These are phyloP conservation scores for Gorsachius magnificus DNA, from an alignment of 2,797 vertebrate species.

Conservation along the genomic window DNA sequence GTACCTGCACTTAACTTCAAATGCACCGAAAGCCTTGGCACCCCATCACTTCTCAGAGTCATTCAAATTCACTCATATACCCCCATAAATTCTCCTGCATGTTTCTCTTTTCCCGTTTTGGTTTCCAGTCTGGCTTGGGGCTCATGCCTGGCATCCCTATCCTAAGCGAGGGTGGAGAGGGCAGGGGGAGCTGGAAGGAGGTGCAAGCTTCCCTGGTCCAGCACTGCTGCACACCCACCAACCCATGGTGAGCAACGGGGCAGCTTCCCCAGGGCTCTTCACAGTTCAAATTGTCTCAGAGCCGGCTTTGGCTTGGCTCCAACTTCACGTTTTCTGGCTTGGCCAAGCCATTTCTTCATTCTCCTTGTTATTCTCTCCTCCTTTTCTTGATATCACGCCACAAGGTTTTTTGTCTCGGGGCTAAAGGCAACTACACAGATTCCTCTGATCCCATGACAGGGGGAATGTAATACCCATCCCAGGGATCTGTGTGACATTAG, in stretches of 20 bases:
- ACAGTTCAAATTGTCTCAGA: not conserved
- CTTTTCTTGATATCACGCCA: conserved; percentile 28
- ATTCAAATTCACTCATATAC: not conserved
- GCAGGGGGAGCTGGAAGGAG: not conserved
- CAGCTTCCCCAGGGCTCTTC: not conserved
- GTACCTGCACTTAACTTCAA: not conserved
- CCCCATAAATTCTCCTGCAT: not conserved
- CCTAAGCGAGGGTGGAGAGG: not conserved
- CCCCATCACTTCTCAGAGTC: not conserved
- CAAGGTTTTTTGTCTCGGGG: conserved; percentile 40
- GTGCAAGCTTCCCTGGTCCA: not conserved
- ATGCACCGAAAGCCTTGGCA: not conserved
- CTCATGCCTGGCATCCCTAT: not conserved
- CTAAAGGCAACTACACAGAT: conserved; percentile 59
- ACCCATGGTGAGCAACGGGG: not conserved
- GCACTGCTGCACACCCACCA: not conserved
- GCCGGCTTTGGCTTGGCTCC: conserved; percentile 1
- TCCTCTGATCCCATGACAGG: not conserved
- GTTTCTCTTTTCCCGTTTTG: not conserved
- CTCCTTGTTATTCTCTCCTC: conserved; percentile 41
- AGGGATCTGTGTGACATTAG: not conserved
- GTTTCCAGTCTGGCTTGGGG: not conserved
- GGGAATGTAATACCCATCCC: not conserved
- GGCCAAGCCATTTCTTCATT: not conserved
- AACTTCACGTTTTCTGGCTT: conserved; percentile 9